Percentiles rank a stretch among this genome's conserved stretches.
Evolutionary conservation across 2,113 vertebrate genomes (phyloP).

Genomic region (Sebastes fasciatus): DNA sequence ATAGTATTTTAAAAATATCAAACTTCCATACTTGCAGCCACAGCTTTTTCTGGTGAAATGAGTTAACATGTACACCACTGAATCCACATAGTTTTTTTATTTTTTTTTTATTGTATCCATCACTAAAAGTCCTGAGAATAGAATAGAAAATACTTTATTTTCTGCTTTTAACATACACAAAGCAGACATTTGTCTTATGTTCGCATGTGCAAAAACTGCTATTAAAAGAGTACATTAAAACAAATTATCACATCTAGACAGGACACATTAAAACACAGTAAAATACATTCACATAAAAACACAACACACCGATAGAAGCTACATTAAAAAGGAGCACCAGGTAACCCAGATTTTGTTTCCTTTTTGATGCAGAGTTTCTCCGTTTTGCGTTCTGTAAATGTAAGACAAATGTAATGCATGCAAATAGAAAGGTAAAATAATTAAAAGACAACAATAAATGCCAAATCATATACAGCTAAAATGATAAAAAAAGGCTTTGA

Average conservation of each 20-base stretch:
- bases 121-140: background rate
- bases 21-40: background rate
- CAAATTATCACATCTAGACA: no score
- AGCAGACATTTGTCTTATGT: no score
- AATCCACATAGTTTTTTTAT: background rate
- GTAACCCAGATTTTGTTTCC: background rate
- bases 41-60: background rate
- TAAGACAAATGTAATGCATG: background rate
- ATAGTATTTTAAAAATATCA: background rate
- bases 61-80: background rate
- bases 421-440: background rate
- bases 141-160: no score
- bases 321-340: no score
- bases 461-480: background rate
- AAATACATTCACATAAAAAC: no score
- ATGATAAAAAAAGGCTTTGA: background rate
- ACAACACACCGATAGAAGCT: no score
- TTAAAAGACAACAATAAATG: background rate
- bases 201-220: no score
- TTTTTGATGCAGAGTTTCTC: background rate
- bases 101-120: background rate
- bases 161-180: no score
- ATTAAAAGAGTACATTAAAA: no score
- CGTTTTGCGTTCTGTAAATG: background rate
- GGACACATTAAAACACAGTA: no score